phyloP scores from a whole-genome alignment of 2,113 vertebrate genomes.

The Ciconia boyciana region DNA sequence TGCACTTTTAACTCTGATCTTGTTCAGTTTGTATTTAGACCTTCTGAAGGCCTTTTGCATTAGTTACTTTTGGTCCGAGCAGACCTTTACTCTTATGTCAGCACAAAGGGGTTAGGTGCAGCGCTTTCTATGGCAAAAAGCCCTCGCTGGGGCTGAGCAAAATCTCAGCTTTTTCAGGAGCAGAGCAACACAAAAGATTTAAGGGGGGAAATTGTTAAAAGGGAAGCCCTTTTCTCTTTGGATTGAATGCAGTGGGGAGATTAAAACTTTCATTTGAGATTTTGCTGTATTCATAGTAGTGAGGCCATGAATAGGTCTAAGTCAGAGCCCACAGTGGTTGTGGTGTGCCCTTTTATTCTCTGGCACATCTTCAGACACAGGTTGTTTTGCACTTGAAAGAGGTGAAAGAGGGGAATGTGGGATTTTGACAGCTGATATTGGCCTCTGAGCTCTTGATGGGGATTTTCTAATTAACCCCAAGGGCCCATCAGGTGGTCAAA shows the following conservation, averaged over 20 bases:
- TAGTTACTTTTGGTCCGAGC: slow-evolving; percentile 64
- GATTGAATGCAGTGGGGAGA: slow-evolving; percentile 82
- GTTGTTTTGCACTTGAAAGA: slow-evolving; percentile 88
- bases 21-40: slow-evolving; percentile 16
- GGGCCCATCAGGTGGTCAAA: slow-evolving; percentile 77
- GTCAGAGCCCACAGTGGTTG: slow-evolving; percentile 74
- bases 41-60: slow-evolving; percentile 45
- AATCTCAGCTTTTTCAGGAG: slow-evolving; percentile 81
- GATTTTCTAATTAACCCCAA: slow-evolving; percentile 85
- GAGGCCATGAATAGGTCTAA: slow-evolving; percentile 74
- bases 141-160: slow-evolving; percentile 78
- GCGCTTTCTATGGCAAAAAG: slow-evolving; percentile 77
- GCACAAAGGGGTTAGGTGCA: slow-evolving; percentile 78
- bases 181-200: slow-evolving; percentile 80
- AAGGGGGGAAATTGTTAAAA: slow-evolving; percentile 85
- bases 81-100: slow-evolving; percentile 55
- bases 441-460: slow-evolving; percentile 80
- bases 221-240: slow-evolving; percentile 83
- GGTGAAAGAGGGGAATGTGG: slow-evolving; percentile 74
- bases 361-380: slow-evolving; percentile 80
- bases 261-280: slow-evolving; percentile 88
- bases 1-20: slow-evolving; percentile 32
- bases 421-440: slow-evolving; percentile 83
- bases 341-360: slow-evolving; percentile 81
- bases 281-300: slow-evolving; percentile 84